These are phyloP conservation scores for Numenius arquata DNA, from an alignment of 2,113 vertebrate genomes.

Conservation along the genomic window DNA sequence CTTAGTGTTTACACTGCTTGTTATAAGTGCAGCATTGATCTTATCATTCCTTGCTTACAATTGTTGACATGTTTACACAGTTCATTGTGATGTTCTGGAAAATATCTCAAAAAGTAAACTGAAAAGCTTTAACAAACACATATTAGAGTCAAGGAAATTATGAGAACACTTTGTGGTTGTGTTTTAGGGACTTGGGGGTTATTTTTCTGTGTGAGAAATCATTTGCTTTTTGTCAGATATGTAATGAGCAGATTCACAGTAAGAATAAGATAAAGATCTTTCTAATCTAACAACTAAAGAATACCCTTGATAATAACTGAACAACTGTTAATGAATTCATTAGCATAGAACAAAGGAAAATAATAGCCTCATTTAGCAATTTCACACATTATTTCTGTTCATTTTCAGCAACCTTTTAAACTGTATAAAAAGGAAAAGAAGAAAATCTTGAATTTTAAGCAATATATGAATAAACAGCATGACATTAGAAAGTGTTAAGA, in stretches of 20 bases:
- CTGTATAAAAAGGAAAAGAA: neutral
- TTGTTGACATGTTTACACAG: neutral
- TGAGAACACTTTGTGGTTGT: neutral
- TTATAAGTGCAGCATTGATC: neutral
- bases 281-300: slow-evolving; percentile 10
- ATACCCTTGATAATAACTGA: slow-evolving; percentile 13
- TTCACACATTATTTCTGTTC: slow-evolving; percentile 9
- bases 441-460: neutral
- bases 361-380: slow-evolving; percentile 31
- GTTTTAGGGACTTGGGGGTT: neutral
- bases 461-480: neutral
- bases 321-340: slow-evolving; percentile 46
- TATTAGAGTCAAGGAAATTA: neutral
- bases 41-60: neutral
- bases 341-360: slow-evolving; percentile 34
- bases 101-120: neutral
- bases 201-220: neutral
- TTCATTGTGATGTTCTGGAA: neutral
- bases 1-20: neutral
- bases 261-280: slow-evolving; percentile 40
- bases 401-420: neutral
- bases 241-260: neutral
- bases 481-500: neutral
- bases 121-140: neutral
- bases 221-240: neutral